Conservation (phyloP, 1,140 invertebrate genomes). For the Hormaphis cornu region DNA sequence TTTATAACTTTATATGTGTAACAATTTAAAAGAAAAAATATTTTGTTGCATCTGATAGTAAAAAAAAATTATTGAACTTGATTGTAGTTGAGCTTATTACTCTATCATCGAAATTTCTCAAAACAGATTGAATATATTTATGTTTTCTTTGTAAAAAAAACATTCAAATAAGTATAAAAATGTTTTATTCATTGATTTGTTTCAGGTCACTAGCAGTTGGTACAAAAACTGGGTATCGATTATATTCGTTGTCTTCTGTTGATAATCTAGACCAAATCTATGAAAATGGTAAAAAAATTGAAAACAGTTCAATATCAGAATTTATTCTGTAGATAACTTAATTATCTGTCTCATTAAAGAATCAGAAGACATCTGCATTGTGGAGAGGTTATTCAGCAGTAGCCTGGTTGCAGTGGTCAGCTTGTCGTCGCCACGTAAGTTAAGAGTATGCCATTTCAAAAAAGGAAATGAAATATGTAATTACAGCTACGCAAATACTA, state of each 20-base stretch:
- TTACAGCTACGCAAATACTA: slow-evolving; percentile 96
- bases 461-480: slow-evolving; percentile 98
- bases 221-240: slow-evolving; percentile 74
- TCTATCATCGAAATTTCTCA: too few relatives aligned
- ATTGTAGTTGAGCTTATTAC: too few relatives aligned
- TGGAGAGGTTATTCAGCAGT: slow-evolving; percentile 93
- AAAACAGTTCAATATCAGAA: neutral
- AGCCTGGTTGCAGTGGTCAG: slow-evolving; percentile 93
- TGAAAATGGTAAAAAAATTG: slow-evolving; percentile 54
- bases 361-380: slow-evolving; percentile 81
- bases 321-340: too few relatives aligned
- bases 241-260: slow-evolving; percentile 74
- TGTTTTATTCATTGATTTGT: slow-evolving; percentile 39
- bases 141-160: too few relatives aligned
- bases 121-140: too few relatives aligned
- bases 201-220: slow-evolving; percentile 84
- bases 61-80: neutral
- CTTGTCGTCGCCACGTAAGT: slow-evolving; percentile 78
- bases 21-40: neutral
- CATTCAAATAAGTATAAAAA: too few relatives aligned
- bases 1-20: neutral
- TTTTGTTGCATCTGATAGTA: neutral
- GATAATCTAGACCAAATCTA: slow-evolving; percentile 84
- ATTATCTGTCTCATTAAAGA: slow-evolving; percentile 48
- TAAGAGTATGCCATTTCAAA: slow-evolving; percentile 96